Evolutionary conservation across 1,140 invertebrate genomes (phyloP).

Genomic region (Drosophila littoralis): DNA sequence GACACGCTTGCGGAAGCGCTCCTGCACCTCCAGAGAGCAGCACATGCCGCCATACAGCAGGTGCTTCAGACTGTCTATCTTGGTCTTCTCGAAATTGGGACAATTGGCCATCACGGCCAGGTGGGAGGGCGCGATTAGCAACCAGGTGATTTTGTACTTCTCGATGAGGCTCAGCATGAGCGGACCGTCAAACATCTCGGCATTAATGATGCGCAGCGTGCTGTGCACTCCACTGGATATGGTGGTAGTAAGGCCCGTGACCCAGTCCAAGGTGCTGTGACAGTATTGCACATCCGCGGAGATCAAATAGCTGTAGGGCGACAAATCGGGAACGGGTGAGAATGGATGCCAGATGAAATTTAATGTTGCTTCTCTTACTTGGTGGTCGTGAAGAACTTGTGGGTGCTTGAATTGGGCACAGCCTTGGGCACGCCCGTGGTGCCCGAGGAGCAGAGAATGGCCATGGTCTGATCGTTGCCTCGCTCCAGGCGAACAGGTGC

Average conservation of each 20-base stretch:
- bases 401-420: constrained; percentile 87
- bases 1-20: constrained; percentile 22
- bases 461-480: constrained; percentile 52
- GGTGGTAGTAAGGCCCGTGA: constrained; percentile 26
- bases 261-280: constrained; percentile 50
- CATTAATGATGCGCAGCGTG: constrained; percentile 20
- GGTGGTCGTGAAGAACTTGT: constrained; percentile 28
- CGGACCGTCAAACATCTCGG: constrained; percentile 14
- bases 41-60: constrained; percentile 31
- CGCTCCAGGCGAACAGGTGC: constrained; percentile 25
- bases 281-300: constrained; percentile 28
- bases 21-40: constrained; percentile 23
- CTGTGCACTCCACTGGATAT: constrained; percentile 19
- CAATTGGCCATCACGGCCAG: constrained; percentile 31
- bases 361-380: constrained; percentile 13
- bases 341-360: not conserved
- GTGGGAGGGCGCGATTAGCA: constrained; percentile 12
- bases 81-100: constrained; percentile 16
- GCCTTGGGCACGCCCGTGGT: constrained; percentile 92
- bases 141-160: constrained; percentile 41
- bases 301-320: constrained; percentile 13
- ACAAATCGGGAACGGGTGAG: not conserved
- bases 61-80: constrained; percentile 25
- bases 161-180: constrained; percentile 17
- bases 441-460: constrained; percentile 87